phyloP scores from a whole-genome alignment of 2,888 invertebrate species.

The Agrotis puta region DNA sequence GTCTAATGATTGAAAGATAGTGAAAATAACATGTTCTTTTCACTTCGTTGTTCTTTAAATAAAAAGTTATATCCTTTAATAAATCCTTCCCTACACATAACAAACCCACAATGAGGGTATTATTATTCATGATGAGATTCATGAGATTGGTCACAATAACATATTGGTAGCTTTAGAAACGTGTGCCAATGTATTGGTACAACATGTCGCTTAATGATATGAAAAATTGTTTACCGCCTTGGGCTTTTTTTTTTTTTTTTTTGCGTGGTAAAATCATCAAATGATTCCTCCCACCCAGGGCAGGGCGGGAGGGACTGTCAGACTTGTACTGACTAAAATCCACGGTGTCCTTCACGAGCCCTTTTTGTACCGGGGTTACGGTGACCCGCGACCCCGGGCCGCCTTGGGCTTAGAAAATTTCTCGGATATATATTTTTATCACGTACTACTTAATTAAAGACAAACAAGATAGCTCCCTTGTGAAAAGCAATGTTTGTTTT shows the following conservation, averaged over 20 bases:
- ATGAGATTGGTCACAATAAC: conserved; percentile 18
- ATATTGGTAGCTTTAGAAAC: conserved; percentile 1
- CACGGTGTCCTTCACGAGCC: no score
- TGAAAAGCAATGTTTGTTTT: neutral
- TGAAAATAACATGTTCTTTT: no score
- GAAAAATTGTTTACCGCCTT: conserved; percentile 14
- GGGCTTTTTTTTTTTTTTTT: no score
- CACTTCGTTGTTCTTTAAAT: no score
- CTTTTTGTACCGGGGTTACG: no score
- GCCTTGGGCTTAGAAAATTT: conserved; percentile 8
- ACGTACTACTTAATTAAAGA: conserved; percentile 24
- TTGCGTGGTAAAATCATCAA: no score
- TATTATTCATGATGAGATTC: neutral
- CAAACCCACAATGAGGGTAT: neutral
- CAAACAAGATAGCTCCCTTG: conserved; percentile 11
- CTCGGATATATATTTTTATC: conserved; percentile 23
- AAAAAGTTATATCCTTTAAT: no score
- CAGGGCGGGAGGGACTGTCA: no score
- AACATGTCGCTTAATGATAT: conserved; percentile 14
- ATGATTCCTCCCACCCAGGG: no score
- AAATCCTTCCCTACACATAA: neutral
- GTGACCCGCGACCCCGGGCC: no score
- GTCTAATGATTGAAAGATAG: no score
- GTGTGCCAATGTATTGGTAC: neutral
- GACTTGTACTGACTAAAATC: no score